These are phyloP conservation scores for Acrobeloides nanus DNA, from an alignment of 2,888 invertebrate genomes.

Conservation along the genomic window DNA sequence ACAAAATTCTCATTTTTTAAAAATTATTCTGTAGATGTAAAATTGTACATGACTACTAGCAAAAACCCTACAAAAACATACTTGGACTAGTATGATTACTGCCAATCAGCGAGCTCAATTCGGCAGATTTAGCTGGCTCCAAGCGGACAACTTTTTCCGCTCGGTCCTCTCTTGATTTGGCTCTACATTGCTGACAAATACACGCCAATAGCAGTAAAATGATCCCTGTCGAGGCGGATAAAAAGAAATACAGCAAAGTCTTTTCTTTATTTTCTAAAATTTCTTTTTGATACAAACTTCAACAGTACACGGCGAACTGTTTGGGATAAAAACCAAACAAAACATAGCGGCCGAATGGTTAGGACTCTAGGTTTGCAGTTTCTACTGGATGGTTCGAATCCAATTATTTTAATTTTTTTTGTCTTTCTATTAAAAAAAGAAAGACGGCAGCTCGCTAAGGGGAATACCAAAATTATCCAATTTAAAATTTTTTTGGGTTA, in stretches of 20 bases:
- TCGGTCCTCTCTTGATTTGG: not conserved
- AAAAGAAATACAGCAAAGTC: slow-evolving; percentile 32
- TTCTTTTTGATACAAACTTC: too few relatives aligned
- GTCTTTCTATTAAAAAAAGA: too few relatives aligned
- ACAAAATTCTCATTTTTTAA: too few relatives aligned
- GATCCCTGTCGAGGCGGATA: slow-evolving; percentile 34
- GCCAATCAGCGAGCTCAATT: slow-evolving; percentile 22
- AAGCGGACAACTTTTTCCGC: not conserved
- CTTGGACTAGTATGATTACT: slow-evolving; percentile 18
- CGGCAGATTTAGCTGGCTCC: slow-evolving; percentile 11
- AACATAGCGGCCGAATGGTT: too few relatives aligned
- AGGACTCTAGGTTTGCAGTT: too few relatives aligned
- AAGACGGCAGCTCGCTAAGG: too few relatives aligned
- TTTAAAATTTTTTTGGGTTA: too few relatives aligned
- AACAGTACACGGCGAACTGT: too few relatives aligned
- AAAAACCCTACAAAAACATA: not conserved
- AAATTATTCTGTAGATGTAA: not conserved
- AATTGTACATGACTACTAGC: not conserved
- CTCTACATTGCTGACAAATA: slow-evolving; percentile 28
- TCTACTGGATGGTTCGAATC: too few relatives aligned
- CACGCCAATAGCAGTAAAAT: slow-evolving; percentile 38
- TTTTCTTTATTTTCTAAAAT: slow-evolving; percentile 40
- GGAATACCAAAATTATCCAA: too few relatives aligned
- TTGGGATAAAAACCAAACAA: too few relatives aligned
- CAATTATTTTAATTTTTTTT: too few relatives aligned